A percentile compares a stretch with the other conserved stretches of the same genome.
Evolutionary conservation across 2,113 vertebrate genomes (phyloP).

Genomic region (Zapornia atra): DNA sequence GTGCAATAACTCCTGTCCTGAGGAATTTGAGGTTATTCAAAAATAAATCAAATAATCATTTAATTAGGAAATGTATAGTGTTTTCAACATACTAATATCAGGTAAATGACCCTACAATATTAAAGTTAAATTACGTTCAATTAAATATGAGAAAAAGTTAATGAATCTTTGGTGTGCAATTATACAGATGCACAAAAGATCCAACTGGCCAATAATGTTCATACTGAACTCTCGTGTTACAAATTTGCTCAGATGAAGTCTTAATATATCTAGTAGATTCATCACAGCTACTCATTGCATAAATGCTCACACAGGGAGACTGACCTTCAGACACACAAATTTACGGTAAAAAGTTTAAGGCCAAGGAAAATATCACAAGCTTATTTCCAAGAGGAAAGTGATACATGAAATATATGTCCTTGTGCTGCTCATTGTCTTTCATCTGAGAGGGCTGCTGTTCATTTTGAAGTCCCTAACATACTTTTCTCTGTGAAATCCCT

Average conservation of each 20-base stretch:
- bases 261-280: background rate
- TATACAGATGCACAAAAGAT: background rate
- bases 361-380: background rate
- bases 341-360: background rate
- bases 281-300: background rate
- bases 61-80: background rate
- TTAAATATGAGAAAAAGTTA: background rate
- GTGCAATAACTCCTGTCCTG: background rate
- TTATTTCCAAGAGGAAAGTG: background rate
- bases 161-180: background rate
- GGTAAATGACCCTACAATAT: background rate
- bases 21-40: background rate
- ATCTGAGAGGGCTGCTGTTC: background rate
- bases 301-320: background rate
- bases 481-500: background rate
- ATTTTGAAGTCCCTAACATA: background rate
- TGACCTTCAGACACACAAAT: background rate
- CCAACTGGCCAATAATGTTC: background rate
- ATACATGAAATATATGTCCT: background rate
- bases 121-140: background rate
- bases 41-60: background rate
- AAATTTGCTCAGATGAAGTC: background rate
- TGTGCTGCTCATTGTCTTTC: background rate
- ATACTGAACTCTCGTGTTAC: background rate
- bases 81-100: background rate